phyloP scores from a whole-genome alignment of 1,140 invertebrate species.

The Seison nebaliae region DNA sequence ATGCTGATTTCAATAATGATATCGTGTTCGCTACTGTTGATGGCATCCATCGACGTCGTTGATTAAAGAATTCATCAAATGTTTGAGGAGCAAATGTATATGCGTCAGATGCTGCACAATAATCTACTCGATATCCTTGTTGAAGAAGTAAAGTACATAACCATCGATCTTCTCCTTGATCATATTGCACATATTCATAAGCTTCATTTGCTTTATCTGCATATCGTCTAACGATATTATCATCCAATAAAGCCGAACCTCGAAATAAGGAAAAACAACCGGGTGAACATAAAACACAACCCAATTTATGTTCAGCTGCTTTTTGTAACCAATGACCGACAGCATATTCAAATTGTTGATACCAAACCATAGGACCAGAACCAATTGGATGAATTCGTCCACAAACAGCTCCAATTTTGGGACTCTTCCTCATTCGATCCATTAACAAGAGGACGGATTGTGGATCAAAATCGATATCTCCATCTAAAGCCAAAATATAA shows the following conservation, averaged over 20 bases:
- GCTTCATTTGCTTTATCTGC: slow-evolving; percentile 19
- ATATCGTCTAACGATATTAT: slow-evolving; percentile 18
- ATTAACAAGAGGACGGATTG: slow-evolving; percentile 31
- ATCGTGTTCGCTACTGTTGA: slow-evolving; percentile 41
- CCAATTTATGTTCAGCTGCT: slow-evolving; percentile 19
- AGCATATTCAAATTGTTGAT: slow-evolving; percentile 22
- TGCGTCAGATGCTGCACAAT: slow-evolving; percentile 39
- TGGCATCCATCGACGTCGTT: slow-evolving; percentile 38
- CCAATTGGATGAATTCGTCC: slow-evolving; percentile 34
- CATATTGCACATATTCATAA: slow-evolving; percentile 21
- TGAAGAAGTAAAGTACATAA: slow-evolving; percentile 38
- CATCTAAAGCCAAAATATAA: slow-evolving; percentile 33
- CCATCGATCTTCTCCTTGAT: slow-evolving; percentile 38
- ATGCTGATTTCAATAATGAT: slow-evolving; percentile 34
- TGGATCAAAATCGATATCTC: slow-evolving; percentile 34
- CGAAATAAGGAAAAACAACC: slow-evolving; percentile 22
- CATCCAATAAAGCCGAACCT: slow-evolving; percentile 19
- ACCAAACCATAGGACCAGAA: slow-evolving; percentile 23
- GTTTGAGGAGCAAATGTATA: slow-evolving; percentile 38
- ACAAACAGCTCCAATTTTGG: slow-evolving; percentile 33
- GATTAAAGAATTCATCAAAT: slow-evolving; percentile 29
- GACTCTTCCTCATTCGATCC: slow-evolving; percentile 34
- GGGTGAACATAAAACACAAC: slow-evolving; percentile 21
- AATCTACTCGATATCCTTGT: slow-evolving; percentile 38
- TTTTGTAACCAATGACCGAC: slow-evolving; percentile 21